A percentile compares a stretch with the other conserved stretches of the same genome.
phyloP scores from a whole-genome alignment of 2,888 invertebrate species.

The Tenthredo livida region DNA sequence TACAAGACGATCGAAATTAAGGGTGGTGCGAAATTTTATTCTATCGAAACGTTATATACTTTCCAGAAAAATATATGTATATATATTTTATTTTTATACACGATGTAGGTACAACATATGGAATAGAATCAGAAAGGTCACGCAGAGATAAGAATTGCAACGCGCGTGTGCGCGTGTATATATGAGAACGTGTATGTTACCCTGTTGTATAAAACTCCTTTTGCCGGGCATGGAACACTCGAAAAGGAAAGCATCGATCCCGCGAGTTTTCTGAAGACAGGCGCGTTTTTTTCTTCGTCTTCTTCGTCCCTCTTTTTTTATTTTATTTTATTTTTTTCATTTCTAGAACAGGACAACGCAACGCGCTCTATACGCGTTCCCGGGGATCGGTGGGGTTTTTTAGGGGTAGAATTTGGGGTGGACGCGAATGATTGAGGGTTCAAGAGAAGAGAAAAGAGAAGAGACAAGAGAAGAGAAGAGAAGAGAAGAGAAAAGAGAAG shows the following conservation, averaged over 20 bases:
- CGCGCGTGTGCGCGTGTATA: background rate
- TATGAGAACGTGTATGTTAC: background rate
- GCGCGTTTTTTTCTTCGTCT: background rate
- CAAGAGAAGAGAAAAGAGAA: background rate
- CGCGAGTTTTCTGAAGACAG: constrained; percentile 50
- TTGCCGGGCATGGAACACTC: constrained; percentile 43
- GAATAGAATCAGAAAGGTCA: background rate
- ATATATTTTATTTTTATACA: background rate
- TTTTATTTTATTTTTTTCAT: background rate
- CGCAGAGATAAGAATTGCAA: background rate
- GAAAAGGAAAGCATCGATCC: constrained; percentile 50
- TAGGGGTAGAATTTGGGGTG: constrained; percentile 18
- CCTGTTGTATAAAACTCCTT: constrained; percentile 9
- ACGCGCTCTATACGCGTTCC: background rate
- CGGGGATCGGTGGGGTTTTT: constrained; percentile 18
- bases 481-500: background rate
- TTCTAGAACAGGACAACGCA: constrained; percentile 31
- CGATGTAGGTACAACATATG: background rate
- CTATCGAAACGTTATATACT: no score
- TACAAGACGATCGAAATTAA: background rate
- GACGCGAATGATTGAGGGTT: constrained; percentile 48
- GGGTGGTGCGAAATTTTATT: no score
- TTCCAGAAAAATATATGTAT: background rate
- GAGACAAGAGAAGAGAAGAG: background rate
- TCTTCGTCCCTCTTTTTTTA: background rate